A percentile compares a stretch with the other conserved stretches of the same genome.
These are phyloP conservation scores for Oscheius sp. DNA, from an alignment of 2,888 invertebrate genomes.

Conservation along the genomic window DNA sequence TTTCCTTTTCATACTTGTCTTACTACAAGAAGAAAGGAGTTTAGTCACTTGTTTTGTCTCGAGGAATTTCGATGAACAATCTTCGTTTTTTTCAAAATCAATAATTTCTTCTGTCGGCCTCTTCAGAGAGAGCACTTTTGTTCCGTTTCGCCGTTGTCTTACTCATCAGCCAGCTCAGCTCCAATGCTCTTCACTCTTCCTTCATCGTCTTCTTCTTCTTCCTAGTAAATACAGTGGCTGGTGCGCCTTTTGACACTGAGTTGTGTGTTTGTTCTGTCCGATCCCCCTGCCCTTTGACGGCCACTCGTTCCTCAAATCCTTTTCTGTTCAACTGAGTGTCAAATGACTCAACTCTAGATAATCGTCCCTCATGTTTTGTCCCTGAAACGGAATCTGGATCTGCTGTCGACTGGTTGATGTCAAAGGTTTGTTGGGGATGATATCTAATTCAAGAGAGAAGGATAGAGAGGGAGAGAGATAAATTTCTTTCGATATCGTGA, in stretches of 20 bases:
- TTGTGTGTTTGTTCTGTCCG: slow-evolving; percentile 16
- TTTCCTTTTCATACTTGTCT: too few relatives aligned
- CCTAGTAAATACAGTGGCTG: slow-evolving; percentile 25
- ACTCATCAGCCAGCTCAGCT: neutral
- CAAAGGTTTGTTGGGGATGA: slow-evolving; percentile 11
- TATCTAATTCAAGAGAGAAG: neutral
- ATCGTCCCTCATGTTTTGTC: neutral
- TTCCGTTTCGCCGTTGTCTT: neutral
- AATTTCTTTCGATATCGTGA: too few relatives aligned
- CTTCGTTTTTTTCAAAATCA: too few relatives aligned
- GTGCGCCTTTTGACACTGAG: slow-evolving; percentile 30
- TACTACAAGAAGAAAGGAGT: too few relatives aligned
- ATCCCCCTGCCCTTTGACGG: slow-evolving; percentile 29
- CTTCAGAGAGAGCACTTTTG: too few relatives aligned
- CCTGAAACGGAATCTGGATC: neutral
- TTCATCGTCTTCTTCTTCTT: neutral
- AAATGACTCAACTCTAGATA: neutral
- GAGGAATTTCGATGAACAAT: too few relatives aligned
- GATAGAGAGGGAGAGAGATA: neutral
- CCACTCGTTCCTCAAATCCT: slow-evolving; percentile 28
- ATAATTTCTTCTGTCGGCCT: too few relatives aligned
- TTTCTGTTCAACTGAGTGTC: slow-evolving; percentile 7
- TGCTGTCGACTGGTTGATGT: slow-evolving; percentile 12
- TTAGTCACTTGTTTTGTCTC: too few relatives aligned
- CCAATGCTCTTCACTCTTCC: neutral